phyloP scores from a whole-genome alignment of 1,140 invertebrate genomes.

The Tribolium castaneum region DNA sequence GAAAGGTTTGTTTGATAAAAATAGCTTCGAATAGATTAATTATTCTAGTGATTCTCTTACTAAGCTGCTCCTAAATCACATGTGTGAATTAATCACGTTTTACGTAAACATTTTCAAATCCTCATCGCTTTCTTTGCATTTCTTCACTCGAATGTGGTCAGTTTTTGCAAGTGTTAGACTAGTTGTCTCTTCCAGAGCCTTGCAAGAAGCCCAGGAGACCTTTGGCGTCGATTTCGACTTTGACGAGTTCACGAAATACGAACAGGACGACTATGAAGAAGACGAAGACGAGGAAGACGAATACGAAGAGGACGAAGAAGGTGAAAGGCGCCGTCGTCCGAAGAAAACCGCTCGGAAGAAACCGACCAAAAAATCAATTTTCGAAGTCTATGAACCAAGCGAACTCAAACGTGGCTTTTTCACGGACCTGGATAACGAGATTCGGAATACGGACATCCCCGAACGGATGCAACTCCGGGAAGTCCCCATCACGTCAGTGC shows the following conservation, averaged over 20 bases:
- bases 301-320: conserved; percentile 64
- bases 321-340: conserved; percentile 66
- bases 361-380: conserved; percentile 88
- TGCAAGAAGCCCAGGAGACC: conserved; percentile 99
- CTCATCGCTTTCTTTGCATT: too few relatives aligned
- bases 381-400: conserved; percentile 96
- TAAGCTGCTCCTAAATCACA: background rate
- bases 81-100: background rate
- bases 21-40: background rate
- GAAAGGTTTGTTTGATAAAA: conserved; percentile 3
- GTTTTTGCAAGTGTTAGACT: background rate
- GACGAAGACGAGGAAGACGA: conserved; percentile 76
- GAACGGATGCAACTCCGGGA: conserved; percentile 93
- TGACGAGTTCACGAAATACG: conserved; percentile 93
- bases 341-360: conserved; percentile 84
- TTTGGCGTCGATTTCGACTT: conserved; percentile 99
- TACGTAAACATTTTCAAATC: too few relatives aligned
- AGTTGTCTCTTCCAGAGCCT: conserved; percentile 69
- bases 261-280: conserved; percentile 85
- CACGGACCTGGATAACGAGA: conserved; percentile 94
- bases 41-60: background rate
- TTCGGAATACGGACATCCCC: conserved; percentile 89
- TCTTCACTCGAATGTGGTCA: too few relatives aligned
- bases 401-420: conserved; percentile 97
- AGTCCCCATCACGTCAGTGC: conserved; percentile 85